Evolutionary conservation across 2,797 vertebrate genomes (phyloP).

Genomic region (Poeciliopsis turneri): DNA sequence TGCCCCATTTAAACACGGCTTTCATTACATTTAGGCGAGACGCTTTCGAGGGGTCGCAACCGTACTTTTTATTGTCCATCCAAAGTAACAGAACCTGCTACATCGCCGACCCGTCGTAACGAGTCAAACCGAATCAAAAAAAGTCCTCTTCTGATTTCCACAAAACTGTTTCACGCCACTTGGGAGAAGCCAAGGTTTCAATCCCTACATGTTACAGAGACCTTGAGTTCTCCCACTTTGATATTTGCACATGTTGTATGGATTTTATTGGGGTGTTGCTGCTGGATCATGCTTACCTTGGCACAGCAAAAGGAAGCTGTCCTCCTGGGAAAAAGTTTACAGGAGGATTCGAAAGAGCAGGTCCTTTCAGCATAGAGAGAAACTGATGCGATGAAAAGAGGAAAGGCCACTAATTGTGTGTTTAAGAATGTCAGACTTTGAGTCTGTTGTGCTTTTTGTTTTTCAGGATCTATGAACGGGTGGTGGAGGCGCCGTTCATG

Average conservation of each 20-base stretch:
- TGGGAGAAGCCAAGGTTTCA: neutral
- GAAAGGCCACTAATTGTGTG: neutral
- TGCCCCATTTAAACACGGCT: neutral
- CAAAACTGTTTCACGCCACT: neutral
- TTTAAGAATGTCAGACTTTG: neutral
- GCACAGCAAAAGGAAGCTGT: conserved; percentile 42
- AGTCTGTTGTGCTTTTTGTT: conserved; percentile 15
- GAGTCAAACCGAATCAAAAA: neutral
- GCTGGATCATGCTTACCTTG: conserved; percentile 39
- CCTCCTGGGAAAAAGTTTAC: conserved; percentile 43
- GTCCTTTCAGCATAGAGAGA: conserved; percentile 17
- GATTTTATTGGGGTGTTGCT: conserved; percentile 13
- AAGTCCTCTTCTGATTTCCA: neutral
- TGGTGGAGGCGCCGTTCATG: conserved; percentile 91
- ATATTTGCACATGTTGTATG: conserved; percentile 27
- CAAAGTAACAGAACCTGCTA: neutral
- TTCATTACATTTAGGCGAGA: neutral
- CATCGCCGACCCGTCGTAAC: neutral
- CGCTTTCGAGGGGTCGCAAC: neutral
- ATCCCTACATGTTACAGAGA: conserved; percentile 6
- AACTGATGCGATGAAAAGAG: neutral
- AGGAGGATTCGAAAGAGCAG: conserved; percentile 45
- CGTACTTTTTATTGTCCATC: neutral
- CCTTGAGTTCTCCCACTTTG: conserved; percentile 12
- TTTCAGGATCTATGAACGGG: conserved; percentile 94